phyloP scores from a whole-genome alignment of 2,797 vertebrate genomes.

The Channallabes apus region DNA sequence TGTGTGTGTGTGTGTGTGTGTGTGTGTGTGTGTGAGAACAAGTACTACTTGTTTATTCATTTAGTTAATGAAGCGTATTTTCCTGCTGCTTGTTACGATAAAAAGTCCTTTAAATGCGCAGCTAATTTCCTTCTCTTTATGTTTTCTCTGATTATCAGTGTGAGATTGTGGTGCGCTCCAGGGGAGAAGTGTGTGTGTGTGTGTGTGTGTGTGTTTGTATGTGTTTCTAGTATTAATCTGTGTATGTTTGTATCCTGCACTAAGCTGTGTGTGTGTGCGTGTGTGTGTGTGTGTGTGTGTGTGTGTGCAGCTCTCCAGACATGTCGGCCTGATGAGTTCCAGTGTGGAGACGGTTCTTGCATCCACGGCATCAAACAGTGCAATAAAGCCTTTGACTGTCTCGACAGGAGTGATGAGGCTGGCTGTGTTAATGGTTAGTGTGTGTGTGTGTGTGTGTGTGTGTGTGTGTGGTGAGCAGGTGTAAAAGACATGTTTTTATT shows the following conservation, averaged over 20 bases:
- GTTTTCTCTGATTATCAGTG: constrained; percentile 26
- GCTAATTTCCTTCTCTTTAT: constrained; percentile 37
- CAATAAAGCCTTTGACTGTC: constrained; percentile 87
- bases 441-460: constrained; percentile 3
- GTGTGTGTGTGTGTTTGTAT: constrained; percentile 24
- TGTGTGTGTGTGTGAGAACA: not conserved
- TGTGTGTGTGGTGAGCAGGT: not conserved
- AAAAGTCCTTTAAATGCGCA: constrained; percentile 20
- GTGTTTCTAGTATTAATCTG: not conserved
- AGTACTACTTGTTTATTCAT: constrained; percentile 19
- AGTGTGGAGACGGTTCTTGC: constrained; percentile 89
- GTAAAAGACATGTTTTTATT: not conserved
- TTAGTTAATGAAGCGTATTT: constrained; percentile 22
- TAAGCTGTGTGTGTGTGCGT: constrained; percentile 51
- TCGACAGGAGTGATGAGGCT: constrained; percentile 87
- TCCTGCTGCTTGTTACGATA: not conserved
- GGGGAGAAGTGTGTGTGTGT: constrained; percentile 16
- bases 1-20: constrained; percentile 1
- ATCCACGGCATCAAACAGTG: constrained; percentile 91
- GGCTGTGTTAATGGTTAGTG: constrained; percentile 88
- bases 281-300: constrained; percentile 34
- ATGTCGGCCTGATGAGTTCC: constrained; percentile 91
- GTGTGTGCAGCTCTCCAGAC: constrained; percentile 79
- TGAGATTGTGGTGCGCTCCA: not conserved
- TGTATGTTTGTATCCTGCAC: constrained; percentile 63